Conservation (phyloP, 37 sponge, comb jelly and placozoan species). For the Sycon ciliatum region DNA sequence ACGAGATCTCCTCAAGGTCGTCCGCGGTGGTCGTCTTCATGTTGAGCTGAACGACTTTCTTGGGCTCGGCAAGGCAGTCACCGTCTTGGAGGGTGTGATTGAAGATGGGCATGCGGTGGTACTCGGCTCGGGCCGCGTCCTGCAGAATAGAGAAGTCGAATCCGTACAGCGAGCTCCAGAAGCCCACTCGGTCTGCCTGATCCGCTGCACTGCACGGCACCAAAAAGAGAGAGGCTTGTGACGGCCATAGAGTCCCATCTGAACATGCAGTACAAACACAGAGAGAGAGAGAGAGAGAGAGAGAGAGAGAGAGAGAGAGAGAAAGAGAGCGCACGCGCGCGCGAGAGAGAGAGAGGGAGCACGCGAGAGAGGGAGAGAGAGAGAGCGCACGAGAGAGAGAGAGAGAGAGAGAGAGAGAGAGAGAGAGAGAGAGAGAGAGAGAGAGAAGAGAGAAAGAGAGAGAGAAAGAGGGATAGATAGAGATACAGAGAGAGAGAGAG, state of each 20-base stretch:
- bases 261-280: too few species aligned
- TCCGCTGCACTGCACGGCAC: slow-evolving; percentile 39
- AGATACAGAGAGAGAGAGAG: too few species aligned
- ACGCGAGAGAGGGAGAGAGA: too few species aligned
- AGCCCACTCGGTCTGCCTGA: slow-evolving; percentile 19
- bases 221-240: slow-evolving; percentile 39
- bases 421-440: too few species aligned
- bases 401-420: too few species aligned
- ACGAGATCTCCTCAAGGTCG: slow-evolving; percentile 36
- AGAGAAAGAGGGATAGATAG: too few species aligned
- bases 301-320: too few species aligned
- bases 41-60: slow-evolving; percentile 23
- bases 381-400: too few species aligned
- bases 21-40: slow-evolving; percentile 11
- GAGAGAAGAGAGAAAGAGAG: too few species aligned
- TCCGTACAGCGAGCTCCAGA: slow-evolving; percentile 47
- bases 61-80: slow-evolving; percentile 30
- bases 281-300: too few species aligned
- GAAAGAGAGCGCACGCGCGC: too few species aligned
- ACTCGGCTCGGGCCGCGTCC: slow-evolving; percentile 29
- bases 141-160: slow-evolving; percentile 43
- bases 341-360: too few species aligned
- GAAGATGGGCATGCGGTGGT: slow-evolving; percentile 30
- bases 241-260: slow-evolving; percentile 58
- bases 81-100: slow-evolving; percentile 28